Evolutionary conservation across 2,888 invertebrate species (phyloP).

Genomic region (Apotomis turbidana): DNA sequence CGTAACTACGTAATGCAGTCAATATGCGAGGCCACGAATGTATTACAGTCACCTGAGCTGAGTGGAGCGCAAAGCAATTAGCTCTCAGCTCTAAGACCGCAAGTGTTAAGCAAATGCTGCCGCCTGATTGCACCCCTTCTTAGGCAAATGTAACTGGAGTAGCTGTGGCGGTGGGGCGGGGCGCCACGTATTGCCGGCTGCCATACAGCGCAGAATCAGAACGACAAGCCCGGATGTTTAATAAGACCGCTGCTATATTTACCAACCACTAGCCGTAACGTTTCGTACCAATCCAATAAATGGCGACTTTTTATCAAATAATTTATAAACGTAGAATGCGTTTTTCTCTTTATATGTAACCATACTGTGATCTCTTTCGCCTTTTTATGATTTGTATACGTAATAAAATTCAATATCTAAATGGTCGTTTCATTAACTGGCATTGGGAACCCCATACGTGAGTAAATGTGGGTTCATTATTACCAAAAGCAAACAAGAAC

Average conservation of each 20-base stretch:
- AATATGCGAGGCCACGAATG: not conserved
- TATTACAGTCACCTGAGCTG: not conserved
- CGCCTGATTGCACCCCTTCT: constrained; percentile 15
- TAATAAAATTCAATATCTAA: constrained; percentile 2
- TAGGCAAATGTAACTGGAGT: constrained; percentile 8
- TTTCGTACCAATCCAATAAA: too few species aligned
- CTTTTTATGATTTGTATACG: not conserved
- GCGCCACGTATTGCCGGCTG: not conserved
- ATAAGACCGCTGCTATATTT: too few species aligned
- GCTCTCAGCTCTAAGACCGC: not conserved
- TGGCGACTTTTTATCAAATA: too few species aligned
- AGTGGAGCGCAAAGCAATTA: not conserved
- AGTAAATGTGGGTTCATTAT: constrained; percentile 37
- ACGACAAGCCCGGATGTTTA: too few species aligned
- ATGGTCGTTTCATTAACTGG: constrained; percentile 14
- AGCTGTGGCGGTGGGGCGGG: not conserved
- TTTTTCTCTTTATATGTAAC: not conserved
- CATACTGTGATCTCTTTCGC: not conserved
- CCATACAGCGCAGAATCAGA: too few species aligned
- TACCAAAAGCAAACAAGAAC: constrained; percentile 31
- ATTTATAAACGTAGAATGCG: too few species aligned
- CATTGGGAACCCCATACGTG: constrained; percentile 9
- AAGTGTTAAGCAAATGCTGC: constrained; percentile 12
- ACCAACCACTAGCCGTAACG: too few species aligned
- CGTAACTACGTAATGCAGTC: not conserved